Evolutionary conservation across 2,113 vertebrate species (phyloP).

Genomic region (Notechis scutatus): DNA sequence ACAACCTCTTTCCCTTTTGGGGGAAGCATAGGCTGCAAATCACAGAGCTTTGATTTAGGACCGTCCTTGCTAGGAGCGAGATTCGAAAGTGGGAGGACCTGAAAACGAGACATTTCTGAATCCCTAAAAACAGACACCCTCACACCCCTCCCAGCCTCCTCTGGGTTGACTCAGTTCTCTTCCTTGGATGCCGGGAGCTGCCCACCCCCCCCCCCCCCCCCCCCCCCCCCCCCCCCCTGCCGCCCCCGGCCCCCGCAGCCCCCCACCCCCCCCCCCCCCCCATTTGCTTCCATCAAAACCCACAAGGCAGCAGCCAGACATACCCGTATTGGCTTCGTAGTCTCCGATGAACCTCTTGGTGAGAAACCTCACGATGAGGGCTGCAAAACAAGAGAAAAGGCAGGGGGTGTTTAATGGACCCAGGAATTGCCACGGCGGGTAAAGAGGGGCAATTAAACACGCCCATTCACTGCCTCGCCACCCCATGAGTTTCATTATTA

Average conservation of each 20-base stretch:
- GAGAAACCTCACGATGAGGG: constrained; percentile 86
- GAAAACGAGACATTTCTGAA: constrained; percentile 59
- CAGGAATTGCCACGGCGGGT: background rate
- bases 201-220: no score
- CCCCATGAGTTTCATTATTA: background rate
- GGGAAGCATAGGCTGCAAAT: constrained; percentile 35
- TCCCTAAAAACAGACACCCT: constrained; percentile 9
- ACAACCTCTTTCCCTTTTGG: background rate
- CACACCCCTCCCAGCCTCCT: background rate
- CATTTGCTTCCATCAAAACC: background rate
- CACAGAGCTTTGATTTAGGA: constrained; percentile 57
- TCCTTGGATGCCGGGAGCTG: background rate
- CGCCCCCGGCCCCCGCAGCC: no score
- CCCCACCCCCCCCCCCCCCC: background rate
- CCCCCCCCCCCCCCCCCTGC: no score
- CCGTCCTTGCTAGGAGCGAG: constrained; percentile 48
- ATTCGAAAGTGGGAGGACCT: constrained; percentile 56
- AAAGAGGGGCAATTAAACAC: background rate
- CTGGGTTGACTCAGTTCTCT: background rate
- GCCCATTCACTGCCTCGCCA: background rate
- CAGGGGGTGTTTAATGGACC: background rate
- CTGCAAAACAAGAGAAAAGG: constrained; percentile 62
- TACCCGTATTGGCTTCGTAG: constrained; percentile 92
- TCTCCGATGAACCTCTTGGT: constrained; percentile 92
- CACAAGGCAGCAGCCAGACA: constrained; percentile 46